Evolutionary conservation across 2,113 vertebrate species (phyloP).

Genomic region (Poeciliopsis retropinna): DNA sequence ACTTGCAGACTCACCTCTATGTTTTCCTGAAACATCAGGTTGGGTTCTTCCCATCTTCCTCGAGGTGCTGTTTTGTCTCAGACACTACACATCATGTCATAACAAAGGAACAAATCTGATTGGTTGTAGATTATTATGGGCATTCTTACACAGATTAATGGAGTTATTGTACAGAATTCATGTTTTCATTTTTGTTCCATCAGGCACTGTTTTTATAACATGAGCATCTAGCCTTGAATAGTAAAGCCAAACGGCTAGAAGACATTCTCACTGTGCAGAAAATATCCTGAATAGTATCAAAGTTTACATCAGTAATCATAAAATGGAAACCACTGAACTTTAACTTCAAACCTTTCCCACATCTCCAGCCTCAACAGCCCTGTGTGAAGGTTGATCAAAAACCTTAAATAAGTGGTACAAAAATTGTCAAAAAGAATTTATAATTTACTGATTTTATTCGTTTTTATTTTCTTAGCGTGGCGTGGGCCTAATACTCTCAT

Average conservation of each 20-base stretch:
- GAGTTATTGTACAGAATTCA: neutral
- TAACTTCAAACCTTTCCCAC: conserved; percentile 3
- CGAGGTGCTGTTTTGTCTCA: conserved; percentile 32
- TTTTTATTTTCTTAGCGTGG: too few relatives aligned
- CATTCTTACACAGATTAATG: conserved; percentile 5
- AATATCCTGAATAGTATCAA: neutral
- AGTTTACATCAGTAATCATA: neutral
- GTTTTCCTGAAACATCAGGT: conserved; percentile 18
- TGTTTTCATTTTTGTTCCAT: neutral
- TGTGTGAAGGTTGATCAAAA: neutral
- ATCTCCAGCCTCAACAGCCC: conserved; percentile 31
- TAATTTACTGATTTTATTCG: neutral
- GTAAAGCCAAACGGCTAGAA: conserved; percentile 1
- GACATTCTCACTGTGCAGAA: conserved; percentile 27
- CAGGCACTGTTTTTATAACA: neutral
- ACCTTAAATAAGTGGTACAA: neutral
- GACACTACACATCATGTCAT: neutral
- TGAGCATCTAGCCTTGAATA: neutral
- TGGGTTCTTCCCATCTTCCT: conserved; percentile 10
- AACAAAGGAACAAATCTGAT: conserved; percentile 9
- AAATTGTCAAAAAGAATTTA: conserved; percentile 20
- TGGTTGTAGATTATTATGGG: conserved; percentile 18
- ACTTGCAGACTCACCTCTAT: conserved; percentile 1
- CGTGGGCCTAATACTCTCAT: too few relatives aligned
- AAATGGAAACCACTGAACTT: neutral